Percentiles rank a stretch among this genome's conserved stretches.
phyloP scores from a whole-genome alignment of 2,113 vertebrate genomes.

The Camelus dromedarius region DNA sequence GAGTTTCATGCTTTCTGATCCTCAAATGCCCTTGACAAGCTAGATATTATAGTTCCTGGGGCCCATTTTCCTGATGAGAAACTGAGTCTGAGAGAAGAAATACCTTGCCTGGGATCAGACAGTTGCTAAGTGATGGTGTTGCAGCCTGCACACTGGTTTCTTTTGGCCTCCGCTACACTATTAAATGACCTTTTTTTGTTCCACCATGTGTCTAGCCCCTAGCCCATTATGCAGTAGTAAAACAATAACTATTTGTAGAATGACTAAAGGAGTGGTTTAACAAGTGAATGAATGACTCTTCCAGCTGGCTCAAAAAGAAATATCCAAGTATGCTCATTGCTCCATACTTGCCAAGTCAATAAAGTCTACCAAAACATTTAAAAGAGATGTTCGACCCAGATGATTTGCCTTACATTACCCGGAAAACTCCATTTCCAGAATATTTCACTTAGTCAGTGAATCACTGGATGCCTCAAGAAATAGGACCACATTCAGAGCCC shows the following conservation, averaged over 20 bases:
- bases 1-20: background rate
- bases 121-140: no score
- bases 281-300: background rate
- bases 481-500: background rate
- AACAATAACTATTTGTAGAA: background rate
- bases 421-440: constrained; percentile 26
- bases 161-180: background rate
- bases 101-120: background rate
- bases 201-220: background rate
- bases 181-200: background rate
- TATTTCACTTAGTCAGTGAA: background rate
- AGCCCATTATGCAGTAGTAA: background rate
- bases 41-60: background rate
- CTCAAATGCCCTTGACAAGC: background rate
- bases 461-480: background rate
- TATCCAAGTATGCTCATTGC: background rate
- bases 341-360: background rate
- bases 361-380: background rate
- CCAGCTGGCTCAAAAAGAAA: background rate
- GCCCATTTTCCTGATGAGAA: background rate
- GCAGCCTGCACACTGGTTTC: background rate
- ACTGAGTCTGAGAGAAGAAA: background rate
- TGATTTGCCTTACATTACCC: background rate
- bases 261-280: background rate
- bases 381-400: background rate